Base-by-base conservation (phyloP, 2,888 invertebrate genomes). In the Panopea generosa region DNA sequence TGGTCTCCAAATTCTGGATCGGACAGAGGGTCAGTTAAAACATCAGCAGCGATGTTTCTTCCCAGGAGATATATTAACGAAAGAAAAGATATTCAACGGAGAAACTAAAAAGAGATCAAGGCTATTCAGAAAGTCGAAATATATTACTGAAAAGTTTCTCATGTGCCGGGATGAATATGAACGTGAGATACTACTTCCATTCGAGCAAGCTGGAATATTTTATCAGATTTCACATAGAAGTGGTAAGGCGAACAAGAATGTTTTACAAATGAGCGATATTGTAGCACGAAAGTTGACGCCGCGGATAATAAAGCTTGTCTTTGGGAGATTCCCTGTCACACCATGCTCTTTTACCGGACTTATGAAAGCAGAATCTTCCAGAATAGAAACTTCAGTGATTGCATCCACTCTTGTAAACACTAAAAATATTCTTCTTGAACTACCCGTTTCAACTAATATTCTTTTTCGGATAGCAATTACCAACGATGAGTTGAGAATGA, bases 261-360 rank as follows among this genome's bases (percentile, higher is more conserved):
- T 89, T 6, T 65, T 87, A 76, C 86, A 84, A 27, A 83, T 90
- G 77, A 81, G 77, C 43, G 87, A 89, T 47, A 82, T 90, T 27
- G 79, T 86, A 6, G 70, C 83, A 4, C 80, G 82, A 22, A 80
- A 77, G 11, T 65, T 82, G 9, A 78, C 86, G 6, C 90, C 90
- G 0, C 75, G 87, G 18, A 72, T 87, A 6, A 85, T 88, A 1
- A 88, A 87, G 65, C 84, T 90, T 2, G 83, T 89, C 2, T 89
- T 84, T 53, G 90, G 90, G 2, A 81, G 84, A 18, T 77, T 86
- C 4, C 90, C 90, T 3, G 68, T 78, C 6, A 86, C 87, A 0
- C 87, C 86, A 1, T 88, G 88, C 61, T 83, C 86, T 0, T 90
- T 90, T 76, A 87, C 89, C 0, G 89, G 89, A 6, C 75, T 85